Base-by-base conservation (phyloP, 2,888 invertebrate genomes). In the Spatulosminthurus flaviceps region DNA sequence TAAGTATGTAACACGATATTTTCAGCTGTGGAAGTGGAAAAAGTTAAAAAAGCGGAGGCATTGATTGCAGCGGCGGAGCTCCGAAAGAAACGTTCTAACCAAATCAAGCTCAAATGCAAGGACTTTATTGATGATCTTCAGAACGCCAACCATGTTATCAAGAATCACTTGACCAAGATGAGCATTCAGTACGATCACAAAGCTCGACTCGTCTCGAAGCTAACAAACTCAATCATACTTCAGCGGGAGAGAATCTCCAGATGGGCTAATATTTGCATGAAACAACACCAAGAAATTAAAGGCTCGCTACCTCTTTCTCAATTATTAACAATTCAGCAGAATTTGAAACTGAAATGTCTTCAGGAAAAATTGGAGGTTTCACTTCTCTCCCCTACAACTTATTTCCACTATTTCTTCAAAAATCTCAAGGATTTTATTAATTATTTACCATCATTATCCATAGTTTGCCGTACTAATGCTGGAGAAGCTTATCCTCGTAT, bases 381-480 rank as follows among this genome's bases (percentile, higher is more conserved):
- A 21, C 64, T 21, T 24, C 4, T 22, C 26, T 13, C 11, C 7
- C 26, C 28, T 51, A 51, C 51, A 51, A 51, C 51, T 51, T 51
- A 19, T 2, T 51, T 11, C 7, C 5, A 16, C 9, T 64, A 64
- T 22, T 2, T 21, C 9, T 22, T 21, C 13, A 5, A 64, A 13
- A 64, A 19, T 2, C 64, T 22, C 2, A 64, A 19, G 2, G 2
- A 24, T 64, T 64, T 64, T 16, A 11, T n/a, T 64, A 24, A 64
- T 24, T 64, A 64, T 22, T 13, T 64, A 7, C 9, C 16, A 16
- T 21, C 2, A 9, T 64, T 64, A 1, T 34, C 21, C 22, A 1
- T 7, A 72, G 74, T 74, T 61, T 74, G 61, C 21, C 2, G 29
- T 74, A 1, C 60, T 74, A 16, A 74, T 74, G 74, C 34, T 74